phyloP scores from a whole-genome alignment of 2,888 invertebrate species.

The Teinopalpus imperialis region DNA sequence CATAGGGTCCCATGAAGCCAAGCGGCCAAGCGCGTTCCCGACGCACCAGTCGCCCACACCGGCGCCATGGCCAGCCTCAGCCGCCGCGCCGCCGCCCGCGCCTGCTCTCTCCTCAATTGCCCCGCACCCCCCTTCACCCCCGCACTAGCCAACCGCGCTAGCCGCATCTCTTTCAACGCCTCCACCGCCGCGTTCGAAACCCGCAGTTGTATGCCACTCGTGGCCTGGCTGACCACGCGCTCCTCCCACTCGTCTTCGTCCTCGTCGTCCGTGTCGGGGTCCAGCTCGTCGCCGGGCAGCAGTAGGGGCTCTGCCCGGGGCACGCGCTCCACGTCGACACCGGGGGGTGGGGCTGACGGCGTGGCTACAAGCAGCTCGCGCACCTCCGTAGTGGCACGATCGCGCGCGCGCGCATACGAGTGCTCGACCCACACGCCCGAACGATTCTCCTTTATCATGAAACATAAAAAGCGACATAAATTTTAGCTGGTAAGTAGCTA shows the following conservation, averaged over 20 bases:
- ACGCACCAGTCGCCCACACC: constrained; percentile 41
- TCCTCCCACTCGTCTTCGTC: constrained; percentile 33
- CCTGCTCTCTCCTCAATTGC: constrained; percentile 28
- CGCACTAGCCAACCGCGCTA: constrained; percentile 42
- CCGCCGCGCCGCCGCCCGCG: constrained; percentile 36
- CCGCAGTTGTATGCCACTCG: constrained; percentile 43
- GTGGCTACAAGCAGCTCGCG: constrained; percentile 39
- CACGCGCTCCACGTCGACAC: constrained; percentile 32
- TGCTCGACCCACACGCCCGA: constrained; percentile 65
- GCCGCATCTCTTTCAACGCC: constrained; percentile 42
- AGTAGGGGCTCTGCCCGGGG: constrained; percentile 31
- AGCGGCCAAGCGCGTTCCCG: constrained; percentile 36
- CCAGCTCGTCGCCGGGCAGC: constrained; percentile 19
- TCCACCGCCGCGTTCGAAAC: constrained; percentile 43
- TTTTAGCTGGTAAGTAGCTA: too few relatives aligned
- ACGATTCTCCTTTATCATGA: constrained; percentile 32
- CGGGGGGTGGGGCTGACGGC: constrained; percentile 39
- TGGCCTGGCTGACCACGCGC: constrained; percentile 45
- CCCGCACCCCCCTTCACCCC: constrained; percentile 26
- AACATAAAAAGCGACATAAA: background rate
- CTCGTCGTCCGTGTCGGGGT: constrained; percentile 27
- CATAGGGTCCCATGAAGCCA: constrained; percentile 56
- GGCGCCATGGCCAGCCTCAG: constrained; percentile 41
- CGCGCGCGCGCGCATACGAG: constrained; percentile 59
- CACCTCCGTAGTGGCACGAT: constrained; percentile 34